Base-by-base conservation (phyloP, 2,113 vertebrate genomes). In the Numenius arquata region DNA sequence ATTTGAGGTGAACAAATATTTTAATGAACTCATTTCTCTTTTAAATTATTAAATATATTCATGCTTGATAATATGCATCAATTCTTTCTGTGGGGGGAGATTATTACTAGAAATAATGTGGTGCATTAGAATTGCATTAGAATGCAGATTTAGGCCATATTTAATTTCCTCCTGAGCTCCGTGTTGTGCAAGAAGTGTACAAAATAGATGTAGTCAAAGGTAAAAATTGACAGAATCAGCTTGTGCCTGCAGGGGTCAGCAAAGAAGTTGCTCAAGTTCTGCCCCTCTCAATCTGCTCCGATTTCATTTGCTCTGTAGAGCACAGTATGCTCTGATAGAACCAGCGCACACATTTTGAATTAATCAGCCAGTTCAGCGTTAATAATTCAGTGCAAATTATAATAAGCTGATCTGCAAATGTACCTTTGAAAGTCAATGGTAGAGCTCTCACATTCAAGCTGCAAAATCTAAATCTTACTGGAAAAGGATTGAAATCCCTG, bases 311-410 rank as follows among this genome's bases (percentile, higher is more conserved):
- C 79, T 88, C 88, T 61, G 65, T 5, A 59, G 73, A 92, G 71
- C 74, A 8, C 92, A 91, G 81, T 48, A 15, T 15, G 40, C 70
- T 72, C 52, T n/a, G 78, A 40, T 18, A 53, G 85, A 75, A 91
- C 47, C 88, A 66, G 86, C 63, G 38, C 71, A 90, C 65, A 47
- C 71, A 7, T 73, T 36, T 75, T 68, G 77, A 94, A 96, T 93
- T 93, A 70, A 90, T 89, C 94, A 84, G 55, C 59, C 79, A 45
- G 47, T 56, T 68, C 87, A 32, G 74, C 9, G 3, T 97, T 73
- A 96, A 96, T 94, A 96, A 91, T 94, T 91, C 87, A 95, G 73
- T 9, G n/a, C 70, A 70, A 94, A 95, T 93, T 66, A 88, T 79
- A 95, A 82, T 23, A 66, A 79, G 78, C 48, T 82, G 62, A 82